phyloP scores from a whole-genome alignment of 2,113 vertebrate species.

The Crypturellus undulatus region DNA sequence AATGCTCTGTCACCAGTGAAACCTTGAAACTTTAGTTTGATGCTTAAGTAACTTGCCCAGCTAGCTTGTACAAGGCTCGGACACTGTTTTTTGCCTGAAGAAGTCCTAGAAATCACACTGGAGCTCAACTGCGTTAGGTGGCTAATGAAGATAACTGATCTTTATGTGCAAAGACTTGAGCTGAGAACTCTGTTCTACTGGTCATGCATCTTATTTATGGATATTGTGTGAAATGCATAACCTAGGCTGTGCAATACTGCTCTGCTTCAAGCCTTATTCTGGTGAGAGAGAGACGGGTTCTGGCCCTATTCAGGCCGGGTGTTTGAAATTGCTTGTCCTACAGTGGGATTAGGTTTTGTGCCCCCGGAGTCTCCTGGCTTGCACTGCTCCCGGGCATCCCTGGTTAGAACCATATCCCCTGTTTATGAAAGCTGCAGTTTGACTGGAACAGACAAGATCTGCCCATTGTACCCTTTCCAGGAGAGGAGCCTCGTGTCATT shows the following conservation, averaged over 20 bases:
- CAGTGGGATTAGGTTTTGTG: neutral
- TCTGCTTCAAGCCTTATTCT: neutral
- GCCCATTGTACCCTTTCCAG: neutral
- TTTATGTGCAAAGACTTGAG: neutral
- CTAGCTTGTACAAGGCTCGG: neutral
- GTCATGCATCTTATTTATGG: neutral
- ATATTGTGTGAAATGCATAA: neutral
- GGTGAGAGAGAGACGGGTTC: neutral
- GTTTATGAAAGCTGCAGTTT: neutral
- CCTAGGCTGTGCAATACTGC: neutral
- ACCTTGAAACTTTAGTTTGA: neutral
- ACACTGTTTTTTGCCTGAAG: neutral
- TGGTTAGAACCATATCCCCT: neutral
- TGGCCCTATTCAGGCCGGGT: neutral
- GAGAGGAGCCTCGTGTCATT: neutral
- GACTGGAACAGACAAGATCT: neutral
- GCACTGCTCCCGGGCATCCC: neutral
- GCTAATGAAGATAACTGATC: neutral
- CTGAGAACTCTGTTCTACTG: neutral
- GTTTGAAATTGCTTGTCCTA: neutral
- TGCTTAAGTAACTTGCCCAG: neutral
- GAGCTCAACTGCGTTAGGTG: neutral
- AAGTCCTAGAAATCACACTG: neutral
- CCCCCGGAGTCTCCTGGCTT: neutral
- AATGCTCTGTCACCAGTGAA: neutral